Conservation (phyloP, 2,113 vertebrate species). For the Riparia riparia region DNA sequence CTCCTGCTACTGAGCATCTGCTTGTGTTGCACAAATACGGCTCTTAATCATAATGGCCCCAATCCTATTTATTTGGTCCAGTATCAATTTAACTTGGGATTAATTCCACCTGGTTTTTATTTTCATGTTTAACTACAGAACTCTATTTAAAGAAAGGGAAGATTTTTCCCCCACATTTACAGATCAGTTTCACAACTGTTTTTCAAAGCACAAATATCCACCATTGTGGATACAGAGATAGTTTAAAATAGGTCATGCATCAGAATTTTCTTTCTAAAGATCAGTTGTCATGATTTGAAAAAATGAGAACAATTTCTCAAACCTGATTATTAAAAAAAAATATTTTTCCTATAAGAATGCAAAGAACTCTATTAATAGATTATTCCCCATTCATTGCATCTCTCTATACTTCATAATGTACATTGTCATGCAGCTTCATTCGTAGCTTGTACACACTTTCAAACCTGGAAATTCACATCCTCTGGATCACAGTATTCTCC, state of each 20-base stretch:
- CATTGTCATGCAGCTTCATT: not conserved
- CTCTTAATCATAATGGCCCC: conserved; percentile 23
- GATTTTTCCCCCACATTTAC: not conserved
- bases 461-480: not conserved
- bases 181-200: not conserved
- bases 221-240: not conserved
- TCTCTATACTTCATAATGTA: not conserved
- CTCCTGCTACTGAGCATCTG: not conserved
- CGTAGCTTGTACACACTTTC: not conserved
- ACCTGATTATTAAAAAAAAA: not conserved
- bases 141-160: not conserved
- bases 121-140: not conserved
- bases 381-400: not conserved
- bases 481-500: not conserved
- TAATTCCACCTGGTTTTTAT: conserved; percentile 21
- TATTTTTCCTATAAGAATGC: not conserved
- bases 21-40: conserved; percentile 27
- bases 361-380: not conserved
- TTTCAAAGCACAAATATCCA: not conserved
- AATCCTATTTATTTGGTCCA: conserved; percentile 57
- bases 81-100: conserved; percentile 42
- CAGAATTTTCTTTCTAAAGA: not conserved
- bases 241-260: not conserved
- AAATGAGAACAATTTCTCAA: not conserved
- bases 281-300: not conserved